These are phyloP conservation scores for Abramis brama DNA, from an alignment of 2,113 vertebrate species.

Conservation along the genomic window DNA sequence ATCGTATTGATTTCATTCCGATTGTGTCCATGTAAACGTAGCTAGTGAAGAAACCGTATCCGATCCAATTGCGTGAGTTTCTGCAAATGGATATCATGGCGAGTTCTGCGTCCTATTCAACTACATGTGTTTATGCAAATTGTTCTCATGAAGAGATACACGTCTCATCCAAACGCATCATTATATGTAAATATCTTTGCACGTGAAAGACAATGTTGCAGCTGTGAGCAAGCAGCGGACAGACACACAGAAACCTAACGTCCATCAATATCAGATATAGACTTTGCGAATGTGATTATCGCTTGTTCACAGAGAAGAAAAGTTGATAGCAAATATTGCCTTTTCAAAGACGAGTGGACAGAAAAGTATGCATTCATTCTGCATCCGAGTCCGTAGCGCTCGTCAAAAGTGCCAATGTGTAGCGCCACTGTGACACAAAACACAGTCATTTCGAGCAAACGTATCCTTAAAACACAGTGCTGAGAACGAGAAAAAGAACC, in stretches of 20 bases:
- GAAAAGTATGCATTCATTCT: no score
- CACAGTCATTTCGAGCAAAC: conserved; percentile 41
- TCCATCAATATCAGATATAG: no score
- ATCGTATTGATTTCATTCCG: no score
- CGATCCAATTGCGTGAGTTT: not conserved
- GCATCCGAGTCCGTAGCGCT: not conserved
- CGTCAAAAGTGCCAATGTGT: not conserved
- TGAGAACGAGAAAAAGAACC: not conserved
- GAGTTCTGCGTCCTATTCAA: not conserved
- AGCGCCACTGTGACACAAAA: not conserved
- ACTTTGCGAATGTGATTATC: no score
- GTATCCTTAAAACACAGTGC: not conserved
- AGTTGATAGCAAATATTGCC: no score
- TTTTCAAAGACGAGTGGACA: no score
- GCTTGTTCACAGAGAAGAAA: no score
- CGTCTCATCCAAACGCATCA: not conserved
- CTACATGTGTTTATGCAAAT: not conserved
- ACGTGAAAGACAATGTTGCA: not conserved
- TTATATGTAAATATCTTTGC: not conserved
- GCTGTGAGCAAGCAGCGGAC: not conserved
- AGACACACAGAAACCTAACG: no score
- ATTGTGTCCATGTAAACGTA: no score
- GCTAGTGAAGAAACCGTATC: not conserved
- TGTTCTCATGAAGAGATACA: not conserved
- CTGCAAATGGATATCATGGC: not conserved